Conservation (phyloP, 2,888 invertebrate species). For the Microctonus hyperodae region DNA sequence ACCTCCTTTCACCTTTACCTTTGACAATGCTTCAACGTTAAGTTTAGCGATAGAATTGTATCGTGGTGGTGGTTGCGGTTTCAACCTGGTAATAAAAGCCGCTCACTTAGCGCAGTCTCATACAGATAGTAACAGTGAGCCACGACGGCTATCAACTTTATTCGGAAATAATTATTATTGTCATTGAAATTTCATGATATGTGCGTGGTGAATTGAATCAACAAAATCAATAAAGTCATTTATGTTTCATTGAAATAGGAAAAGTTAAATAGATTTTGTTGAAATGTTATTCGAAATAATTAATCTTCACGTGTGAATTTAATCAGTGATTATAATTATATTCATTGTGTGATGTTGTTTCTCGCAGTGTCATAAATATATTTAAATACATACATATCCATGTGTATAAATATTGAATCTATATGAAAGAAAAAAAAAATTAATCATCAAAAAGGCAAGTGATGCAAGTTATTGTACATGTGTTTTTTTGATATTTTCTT, state of each 20-base stretch:
- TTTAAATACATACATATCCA: neutral
- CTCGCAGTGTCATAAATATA: neutral
- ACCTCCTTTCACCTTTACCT: conserved; percentile 4
- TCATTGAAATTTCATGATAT: conserved; percentile 39
- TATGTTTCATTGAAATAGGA: neutral
- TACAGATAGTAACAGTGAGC: conserved; percentile 63
- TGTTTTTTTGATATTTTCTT: neutral
- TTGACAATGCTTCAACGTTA: neutral
- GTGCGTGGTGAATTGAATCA: conserved; percentile 52
- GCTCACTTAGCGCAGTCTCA: conserved; percentile 60
- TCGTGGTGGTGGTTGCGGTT: conserved; percentile 60
- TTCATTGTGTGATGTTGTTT: conserved; percentile 2
- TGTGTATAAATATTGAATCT: too few species aligned
- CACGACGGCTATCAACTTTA: conserved; percentile 51
- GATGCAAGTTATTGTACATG: neutral
- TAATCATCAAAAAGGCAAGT: neutral
- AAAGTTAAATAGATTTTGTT: neutral
- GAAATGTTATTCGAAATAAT: neutral
- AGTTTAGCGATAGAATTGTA: conserved; percentile 42
- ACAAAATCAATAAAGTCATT: neutral
- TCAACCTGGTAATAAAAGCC: conserved; percentile 64
- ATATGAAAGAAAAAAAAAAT: too few species aligned
- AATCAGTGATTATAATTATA: conserved; percentile 12
- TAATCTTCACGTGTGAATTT: neutral
- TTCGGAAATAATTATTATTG: conserved; percentile 33